Evolutionary conservation across 2,797 vertebrate genomes (phyloP).

Genomic region (Sebastes vulpes): DNA sequence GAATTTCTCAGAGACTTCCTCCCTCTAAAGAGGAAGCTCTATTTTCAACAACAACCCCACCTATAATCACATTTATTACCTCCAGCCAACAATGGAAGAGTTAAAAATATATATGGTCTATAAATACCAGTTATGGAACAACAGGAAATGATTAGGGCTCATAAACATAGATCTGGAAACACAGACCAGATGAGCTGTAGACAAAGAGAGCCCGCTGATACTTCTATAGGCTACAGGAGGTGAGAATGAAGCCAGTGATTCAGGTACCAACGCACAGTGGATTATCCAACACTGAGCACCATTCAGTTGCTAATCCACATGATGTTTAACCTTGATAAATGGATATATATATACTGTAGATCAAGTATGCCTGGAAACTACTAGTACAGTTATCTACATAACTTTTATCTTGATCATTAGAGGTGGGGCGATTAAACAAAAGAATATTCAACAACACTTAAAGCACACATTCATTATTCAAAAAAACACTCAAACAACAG

Average conservation of each 20-base stretch:
- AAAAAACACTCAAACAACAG: constrained; percentile 44
- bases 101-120: constrained; percentile 54
- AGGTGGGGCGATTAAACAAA: neutral
- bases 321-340: neutral
- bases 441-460: neutral
- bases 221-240: neutral
- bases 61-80: constrained; percentile 52
- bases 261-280: accelerated
- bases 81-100: constrained; percentile 45
- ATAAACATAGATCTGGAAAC: constrained; percentile 54
- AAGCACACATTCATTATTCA: neutral
- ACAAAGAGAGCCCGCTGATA: constrained; percentile 9
- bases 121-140: constrained; percentile 52
- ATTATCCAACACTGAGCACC: neutral
- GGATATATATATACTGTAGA: too few species aligned
- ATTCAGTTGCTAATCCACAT: neutral
- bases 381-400: neutral
- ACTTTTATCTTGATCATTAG: neutral
- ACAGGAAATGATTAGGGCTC: constrained; percentile 55
- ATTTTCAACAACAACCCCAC: constrained; percentile 38
- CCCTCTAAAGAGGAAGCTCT: constrained; percentile 34
- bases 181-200: constrained; percentile 28
- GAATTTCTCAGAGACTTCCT: constrained; percentile 56
- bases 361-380: neutral
- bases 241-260: neutral